Conservation (phyloP, 2,113 vertebrate genomes). For the Pyrgilauda ruficollis region DNA sequence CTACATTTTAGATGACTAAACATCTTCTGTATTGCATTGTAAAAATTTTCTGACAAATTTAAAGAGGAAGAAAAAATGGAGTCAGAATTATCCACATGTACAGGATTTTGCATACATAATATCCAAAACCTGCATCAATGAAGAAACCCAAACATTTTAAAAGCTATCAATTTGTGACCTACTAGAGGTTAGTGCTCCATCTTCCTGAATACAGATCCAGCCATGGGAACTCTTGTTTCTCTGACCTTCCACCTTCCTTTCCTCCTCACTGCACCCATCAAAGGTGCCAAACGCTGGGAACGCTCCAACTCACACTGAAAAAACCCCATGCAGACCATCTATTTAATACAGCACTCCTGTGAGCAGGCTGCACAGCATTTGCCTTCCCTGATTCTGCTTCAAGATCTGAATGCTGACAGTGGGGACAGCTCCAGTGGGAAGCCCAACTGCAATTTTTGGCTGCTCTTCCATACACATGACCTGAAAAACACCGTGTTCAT, state of each 20-base stretch:
- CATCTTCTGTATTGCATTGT: neutral
- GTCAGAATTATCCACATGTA: neutral
- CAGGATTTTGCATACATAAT: neutral
- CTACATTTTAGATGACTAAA: neutral
- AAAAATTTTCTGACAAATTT: neutral
- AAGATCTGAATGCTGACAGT: neutral
- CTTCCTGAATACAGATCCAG: neutral
- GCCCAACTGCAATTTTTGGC: neutral
- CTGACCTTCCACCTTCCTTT: neutral
- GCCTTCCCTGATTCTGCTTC: neutral
- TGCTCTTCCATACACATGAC: neutral
- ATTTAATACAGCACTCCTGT: neutral
- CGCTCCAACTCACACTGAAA: neutral
- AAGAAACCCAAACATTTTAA: neutral
- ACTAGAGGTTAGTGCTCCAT: neutral
- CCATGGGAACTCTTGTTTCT: neutral
- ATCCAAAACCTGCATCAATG: neutral
- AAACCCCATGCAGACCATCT: fast-evolving
- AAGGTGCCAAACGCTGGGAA: neutral
- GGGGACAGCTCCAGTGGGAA: neutral
- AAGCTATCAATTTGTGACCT: neutral
- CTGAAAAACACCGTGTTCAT: fast-evolving
- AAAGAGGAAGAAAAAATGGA: neutral
- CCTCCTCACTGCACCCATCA: neutral
- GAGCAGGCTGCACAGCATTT: neutral